Conservation (phyloP, 2,797 vertebrate genomes). For the Ctenochaetus hawaiiensis region DNA sequence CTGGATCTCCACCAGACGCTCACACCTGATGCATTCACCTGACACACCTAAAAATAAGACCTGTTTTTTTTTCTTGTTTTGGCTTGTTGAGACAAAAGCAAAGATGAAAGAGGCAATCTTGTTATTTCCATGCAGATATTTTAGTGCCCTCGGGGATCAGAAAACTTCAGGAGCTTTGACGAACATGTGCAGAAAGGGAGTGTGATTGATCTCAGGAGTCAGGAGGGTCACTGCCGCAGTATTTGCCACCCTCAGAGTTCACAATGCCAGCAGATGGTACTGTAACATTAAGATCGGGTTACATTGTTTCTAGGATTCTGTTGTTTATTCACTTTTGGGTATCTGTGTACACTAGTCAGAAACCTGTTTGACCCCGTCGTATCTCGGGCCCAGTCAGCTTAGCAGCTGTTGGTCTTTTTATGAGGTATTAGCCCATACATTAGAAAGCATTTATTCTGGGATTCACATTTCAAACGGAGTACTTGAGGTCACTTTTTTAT, state of each 20-base stretch:
- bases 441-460: conserved; percentile 75
- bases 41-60: conserved; percentile 61
- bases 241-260: conserved; percentile 70
- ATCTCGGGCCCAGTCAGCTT: conserved; percentile 46
- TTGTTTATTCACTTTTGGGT: conserved; percentile 79
- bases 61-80: neutral
- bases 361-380: conserved; percentile 71
- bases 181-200: conserved; percentile 63
- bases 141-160: conserved; percentile 46
- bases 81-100: neutral
- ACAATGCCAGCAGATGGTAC: conserved; percentile 70
- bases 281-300: conserved; percentile 66
- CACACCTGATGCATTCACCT: conserved; percentile 82
- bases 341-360: conserved; percentile 70
- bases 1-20: conserved; percentile 70
- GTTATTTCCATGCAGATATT: conserved; percentile 32
- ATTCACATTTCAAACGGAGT: conserved; percentile 76
- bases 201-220: conserved; percentile 68
- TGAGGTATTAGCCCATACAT: conserved; percentile 66
- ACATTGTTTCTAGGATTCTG: conserved; percentile 78
- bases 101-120: conserved; percentile 12
- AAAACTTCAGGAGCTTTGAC: conserved; percentile 54
- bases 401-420: conserved; percentile 81
- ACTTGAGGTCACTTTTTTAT: conserved; percentile 60
- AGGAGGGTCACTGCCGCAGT: conserved; percentile 52